Base-by-base conservation (phyloP, 2,113 vertebrate genomes). In the Alexandromys fortis region DNA sequence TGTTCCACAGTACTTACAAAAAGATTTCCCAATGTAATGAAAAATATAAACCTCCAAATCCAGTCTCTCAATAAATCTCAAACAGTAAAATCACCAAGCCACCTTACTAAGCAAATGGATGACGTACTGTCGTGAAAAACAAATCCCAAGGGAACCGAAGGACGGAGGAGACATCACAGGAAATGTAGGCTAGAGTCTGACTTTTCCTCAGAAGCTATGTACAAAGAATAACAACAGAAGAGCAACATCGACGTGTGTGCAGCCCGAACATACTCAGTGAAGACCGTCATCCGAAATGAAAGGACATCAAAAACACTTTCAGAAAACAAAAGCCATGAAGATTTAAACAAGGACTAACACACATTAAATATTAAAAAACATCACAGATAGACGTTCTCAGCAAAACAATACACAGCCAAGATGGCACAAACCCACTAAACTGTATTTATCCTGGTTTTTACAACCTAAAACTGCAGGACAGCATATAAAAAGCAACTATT, bases 271-370 rank as follows among this genome's bases (percentile, higher is more conserved):
- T 16, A 73, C 72, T 3, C 52, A 67, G 28, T 73, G 14, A 83
- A 94, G 94, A 72, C 58, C n/a, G 33, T 73, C 63, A 76, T 58
- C n/a, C 90, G 16, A 87, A 89, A 89, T 79, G 58, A 95, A 91
- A 94, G 24, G 55, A 91, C 75, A 92, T 5, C 73, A 93, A 96
- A 83, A n/a, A 78, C 16, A 67, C 17, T 38, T 89, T 47, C 28
- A 76, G 49, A 28, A 94, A 87, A 87, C 16, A 95, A 82, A 70
- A 78, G 11, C 68, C 68, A 75, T 45, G 52, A 65, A 7, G 81
- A 88, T 83, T 77, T 67, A 91, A 90, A 90, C 55, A 4, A 81
- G 88, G 63, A 94, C 82, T 47, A 86, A 55, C n/a, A 94, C 12
- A 35, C 12, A 77, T 49, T 76, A 87, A 87, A 90, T 82, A 83